These are phyloP conservation scores for Drosophila infuscata DNA, from an alignment of 2,888 invertebrate species.

Conservation along the genomic window DNA sequence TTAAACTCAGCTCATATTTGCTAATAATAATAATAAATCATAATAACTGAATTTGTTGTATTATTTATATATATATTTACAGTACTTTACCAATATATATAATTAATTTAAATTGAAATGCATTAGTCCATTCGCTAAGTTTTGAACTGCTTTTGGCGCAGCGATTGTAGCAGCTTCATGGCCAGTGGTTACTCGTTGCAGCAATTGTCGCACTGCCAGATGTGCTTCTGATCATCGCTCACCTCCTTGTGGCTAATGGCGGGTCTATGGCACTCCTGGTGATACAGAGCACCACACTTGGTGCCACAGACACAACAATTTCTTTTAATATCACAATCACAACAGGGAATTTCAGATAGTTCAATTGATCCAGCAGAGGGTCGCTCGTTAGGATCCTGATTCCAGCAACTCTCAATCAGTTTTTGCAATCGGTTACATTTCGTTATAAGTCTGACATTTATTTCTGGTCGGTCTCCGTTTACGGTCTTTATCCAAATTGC, in stretches of 20 bases:
- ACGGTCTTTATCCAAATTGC: no score
- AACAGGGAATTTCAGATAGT: not conserved
- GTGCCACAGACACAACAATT: constrained; percentile 68
- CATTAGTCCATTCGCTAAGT: no score
- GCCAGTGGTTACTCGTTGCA: no score
- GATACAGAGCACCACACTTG: constrained; percentile 95
- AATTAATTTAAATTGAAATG: no score
- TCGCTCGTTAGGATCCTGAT: not conserved
- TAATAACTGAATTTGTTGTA: no score
- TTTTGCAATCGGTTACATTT: not conserved
- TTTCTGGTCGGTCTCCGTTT: not conserved
- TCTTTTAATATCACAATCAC: not conserved
- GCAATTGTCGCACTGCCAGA: constrained; percentile 85
- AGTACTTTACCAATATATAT: no score
- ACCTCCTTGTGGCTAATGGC: constrained; percentile 93
- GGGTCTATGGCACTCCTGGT: constrained; percentile 97
- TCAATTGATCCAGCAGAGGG: not conserved
- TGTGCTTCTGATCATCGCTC: constrained; percentile 87
- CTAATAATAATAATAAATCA: no score
- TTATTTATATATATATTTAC: no score
- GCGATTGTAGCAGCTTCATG: no score
- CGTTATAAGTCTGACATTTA: not conserved
- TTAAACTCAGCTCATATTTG: no score
- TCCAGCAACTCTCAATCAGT: not conserved
- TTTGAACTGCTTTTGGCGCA: no score